Conservation (phyloP, 1,140 invertebrate genomes). For the Drosophila kanapiae region DNA sequence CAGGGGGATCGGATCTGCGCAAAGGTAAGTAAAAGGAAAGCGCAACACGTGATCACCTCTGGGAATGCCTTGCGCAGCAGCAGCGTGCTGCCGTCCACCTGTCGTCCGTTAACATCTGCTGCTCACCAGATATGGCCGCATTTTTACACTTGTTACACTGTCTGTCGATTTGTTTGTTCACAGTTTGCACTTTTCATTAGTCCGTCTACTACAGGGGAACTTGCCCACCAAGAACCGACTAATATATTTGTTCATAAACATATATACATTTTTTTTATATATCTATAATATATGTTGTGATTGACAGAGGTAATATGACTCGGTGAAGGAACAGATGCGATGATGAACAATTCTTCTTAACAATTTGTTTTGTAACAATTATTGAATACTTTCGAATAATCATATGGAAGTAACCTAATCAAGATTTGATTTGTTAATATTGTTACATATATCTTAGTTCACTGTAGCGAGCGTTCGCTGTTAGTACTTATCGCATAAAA, state of each 20-base stretch:
- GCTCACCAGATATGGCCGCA: conserved; percentile 1
- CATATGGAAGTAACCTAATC: background rate
- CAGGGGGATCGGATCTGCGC: conserved; percentile 5
- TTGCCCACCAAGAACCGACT: background rate
- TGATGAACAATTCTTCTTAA: no score
- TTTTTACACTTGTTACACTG: conserved; percentile 10
- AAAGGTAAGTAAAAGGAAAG: conserved; percentile 16
- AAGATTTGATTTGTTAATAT: background rate
- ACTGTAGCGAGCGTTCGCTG: background rate
- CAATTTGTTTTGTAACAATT: background rate
- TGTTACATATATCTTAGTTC: background rate
- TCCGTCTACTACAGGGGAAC: background rate
- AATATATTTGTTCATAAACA: no score
- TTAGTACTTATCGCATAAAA: background rate
- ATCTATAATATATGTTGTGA: no score
- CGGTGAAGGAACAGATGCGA: no score
- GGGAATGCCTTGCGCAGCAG: conserved; percentile 1
- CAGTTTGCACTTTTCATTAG: conserved; percentile 7
- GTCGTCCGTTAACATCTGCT: conserved; percentile 4
- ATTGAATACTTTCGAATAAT: no score
- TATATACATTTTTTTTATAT: no score
- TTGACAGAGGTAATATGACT: no score
- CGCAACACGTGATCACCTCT: conserved; percentile 12
- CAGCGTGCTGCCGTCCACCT: conserved; percentile 7
- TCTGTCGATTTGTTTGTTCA: conserved; percentile 1